Base-by-base conservation (phyloP, 2,888 invertebrate genomes). In the Sclerodermus sp. region DNA sequence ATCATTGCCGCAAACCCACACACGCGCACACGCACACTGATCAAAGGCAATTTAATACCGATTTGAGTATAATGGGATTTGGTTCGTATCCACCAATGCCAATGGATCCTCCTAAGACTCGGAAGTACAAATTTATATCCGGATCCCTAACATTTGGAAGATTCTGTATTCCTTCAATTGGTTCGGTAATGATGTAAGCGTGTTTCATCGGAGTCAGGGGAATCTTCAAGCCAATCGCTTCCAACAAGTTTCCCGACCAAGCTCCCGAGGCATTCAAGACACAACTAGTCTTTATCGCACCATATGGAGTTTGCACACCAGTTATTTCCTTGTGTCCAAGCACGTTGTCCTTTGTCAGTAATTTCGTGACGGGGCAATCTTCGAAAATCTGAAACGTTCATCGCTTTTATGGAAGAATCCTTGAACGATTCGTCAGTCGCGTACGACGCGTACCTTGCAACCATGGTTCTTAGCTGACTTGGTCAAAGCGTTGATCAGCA, bases 191-290 rank as follows among this genome's bases (percentile, higher is more conserved):
- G 4, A 95, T 87, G 69, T 94, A 96, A 0, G 94, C 88, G 73
- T 96, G 95, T 68, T 91, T 91, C 84, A 94, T 90, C 0, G 93
- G 87, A 10, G 89, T 80, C 30, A 94, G 64, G 0, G 95, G 95
- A 12, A 95, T 82, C 47, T 83, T 77, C 0, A 87, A 74, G 1
- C 87, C 88, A 0, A 86, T 86, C 79, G 85, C 84, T 57, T 84
- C 80, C 0, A 88, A 86, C 12, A 95, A 80, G 49, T 87, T 83
- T 3, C 88, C 85, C 0, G 92, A 87, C 95, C 95, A 96, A 0
- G 86, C 92, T 23, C 91, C 91, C 74, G 86, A 84, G 53, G 92
- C 83, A 77, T 93, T 93, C 1, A 95, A 85, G 1, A 95, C 84
- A 55, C 86, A 85, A 56, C 86, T 86, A 0, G 93, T 91, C 68